These are phyloP conservation scores for Spodoptera frugiperda DNA, from an alignment of 1,140 invertebrate genomes.

Conservation along the genomic window DNA sequence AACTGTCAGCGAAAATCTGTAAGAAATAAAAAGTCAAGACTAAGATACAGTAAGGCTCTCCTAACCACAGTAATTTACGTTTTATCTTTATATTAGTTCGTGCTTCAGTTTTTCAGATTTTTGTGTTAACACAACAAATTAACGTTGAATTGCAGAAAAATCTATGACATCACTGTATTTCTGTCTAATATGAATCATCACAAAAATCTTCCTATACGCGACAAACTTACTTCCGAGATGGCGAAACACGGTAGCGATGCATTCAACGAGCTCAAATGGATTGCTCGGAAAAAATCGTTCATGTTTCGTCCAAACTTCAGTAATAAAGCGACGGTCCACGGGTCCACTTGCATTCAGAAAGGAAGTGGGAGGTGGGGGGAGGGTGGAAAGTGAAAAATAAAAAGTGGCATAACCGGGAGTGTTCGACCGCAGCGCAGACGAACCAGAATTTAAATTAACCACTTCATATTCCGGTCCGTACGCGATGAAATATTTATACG, in stretches of 20 bases:
- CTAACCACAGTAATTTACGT: no score
- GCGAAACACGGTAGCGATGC: slow-evolving; percentile 17
- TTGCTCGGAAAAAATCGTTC: slow-evolving; percentile 40
- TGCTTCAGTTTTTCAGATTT: no score
- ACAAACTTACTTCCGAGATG: slow-evolving; percentile 11
- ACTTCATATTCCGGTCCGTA: slow-evolving; percentile 67
- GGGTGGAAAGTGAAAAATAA: slow-evolving; percentile 53
- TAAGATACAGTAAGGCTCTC: no score
- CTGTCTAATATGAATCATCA: slow-evolving; percentile 1
- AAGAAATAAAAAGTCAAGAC: no score
- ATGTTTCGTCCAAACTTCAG: slow-evolving; percentile 42
- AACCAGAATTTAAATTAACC: slow-evolving; percentile 77
- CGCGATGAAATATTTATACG: slow-evolving; percentile 70
- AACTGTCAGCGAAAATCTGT: no score
- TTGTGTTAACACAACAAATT: background rate
- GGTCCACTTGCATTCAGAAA: slow-evolving; percentile 59
- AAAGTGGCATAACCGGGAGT: slow-evolving; percentile 55
- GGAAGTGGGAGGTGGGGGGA: slow-evolving; percentile 53
- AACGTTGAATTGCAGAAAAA: background rate
- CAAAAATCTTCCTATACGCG: slow-evolving; percentile 18
- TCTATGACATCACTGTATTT: background rate
- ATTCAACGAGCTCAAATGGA: slow-evolving; percentile 36
- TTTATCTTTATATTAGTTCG: no score
- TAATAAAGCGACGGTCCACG: slow-evolving; percentile 49
- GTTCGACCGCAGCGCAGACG: slow-evolving; percentile 57